Conservation (phyloP, 2,797 vertebrate genomes). For the Onychomys arenicola region DNA sequence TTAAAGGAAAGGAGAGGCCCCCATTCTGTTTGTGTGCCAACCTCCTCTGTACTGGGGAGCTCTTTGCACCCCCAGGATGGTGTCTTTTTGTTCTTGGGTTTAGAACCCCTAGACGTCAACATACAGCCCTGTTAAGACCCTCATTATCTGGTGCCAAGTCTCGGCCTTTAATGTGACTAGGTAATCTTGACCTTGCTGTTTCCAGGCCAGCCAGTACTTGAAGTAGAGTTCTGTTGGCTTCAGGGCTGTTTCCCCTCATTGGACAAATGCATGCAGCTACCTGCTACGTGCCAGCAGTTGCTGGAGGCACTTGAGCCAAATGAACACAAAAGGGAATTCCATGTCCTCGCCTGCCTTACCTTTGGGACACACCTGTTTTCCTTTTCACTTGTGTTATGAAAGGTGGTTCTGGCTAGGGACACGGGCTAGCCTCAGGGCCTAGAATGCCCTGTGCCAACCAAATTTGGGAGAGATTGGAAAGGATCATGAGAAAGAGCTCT, state of each 20-base stretch:
- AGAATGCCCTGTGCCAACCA: slow-evolving; percentile 46
- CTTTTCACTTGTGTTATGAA: slow-evolving; percentile 18
- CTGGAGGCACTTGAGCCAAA: too few species aligned
- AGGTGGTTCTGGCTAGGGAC: neutral
- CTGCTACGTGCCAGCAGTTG: neutral
- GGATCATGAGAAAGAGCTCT: slow-evolving; percentile 77
- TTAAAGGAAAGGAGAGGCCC: slow-evolving; percentile 50
- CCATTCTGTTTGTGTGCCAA: neutral
- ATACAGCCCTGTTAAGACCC: neutral
- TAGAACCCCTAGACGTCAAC: neutral
- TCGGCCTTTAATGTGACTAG: neutral
- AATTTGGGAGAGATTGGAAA: neutral
- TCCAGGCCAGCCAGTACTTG: neutral
- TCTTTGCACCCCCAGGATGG: rapidly evolving
- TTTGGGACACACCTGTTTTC: neutral
- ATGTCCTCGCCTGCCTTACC: too few species aligned
- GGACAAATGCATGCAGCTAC: rapidly evolving
- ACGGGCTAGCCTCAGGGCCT: neutral
- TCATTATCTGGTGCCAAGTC: neutral
- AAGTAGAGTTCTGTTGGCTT: neutral
- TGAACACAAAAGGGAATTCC: neutral
- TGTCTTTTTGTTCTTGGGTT: slow-evolving; percentile 30
- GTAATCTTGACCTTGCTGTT: rapidly evolving
- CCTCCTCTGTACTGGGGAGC: rapidly evolving
- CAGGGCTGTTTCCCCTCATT: rapidly evolving